Conservation (phyloP, 2,888 invertebrate genomes). For the Nycteola revayana region DNA sequence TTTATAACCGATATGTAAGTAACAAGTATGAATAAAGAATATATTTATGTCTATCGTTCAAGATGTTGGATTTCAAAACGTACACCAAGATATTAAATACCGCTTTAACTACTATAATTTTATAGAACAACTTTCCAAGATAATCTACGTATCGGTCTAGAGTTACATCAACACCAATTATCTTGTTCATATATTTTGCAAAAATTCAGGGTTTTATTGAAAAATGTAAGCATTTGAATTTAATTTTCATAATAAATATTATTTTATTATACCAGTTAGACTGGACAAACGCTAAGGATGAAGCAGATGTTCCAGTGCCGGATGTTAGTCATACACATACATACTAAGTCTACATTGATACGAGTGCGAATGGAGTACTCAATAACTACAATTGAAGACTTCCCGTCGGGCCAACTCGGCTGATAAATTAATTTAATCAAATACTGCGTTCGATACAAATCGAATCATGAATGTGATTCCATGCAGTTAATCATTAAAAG, state of each 20-base stretch:
- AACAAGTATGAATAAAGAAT: conserved; percentile 47
- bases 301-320: conserved; percentile 63
- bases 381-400: conserved; percentile 74
- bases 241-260: no score
- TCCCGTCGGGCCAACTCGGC: conserved; percentile 57
- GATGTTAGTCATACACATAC: conserved; percentile 68
- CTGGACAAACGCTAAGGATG: no score
- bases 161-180: conserved; percentile 42
- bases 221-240: no score
- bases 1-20: conserved; percentile 36
- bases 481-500: no score
- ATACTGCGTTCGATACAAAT: conserved; percentile 29
- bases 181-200: no score
- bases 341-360: conserved; percentile 44
- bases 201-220: no score
- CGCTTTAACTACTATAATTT: no score
- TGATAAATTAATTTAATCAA: conserved; percentile 49
- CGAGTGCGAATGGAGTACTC: conserved; percentile 60
- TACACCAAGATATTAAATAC: conserved; percentile 25
- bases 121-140: conserved; percentile 33
- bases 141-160: no score
- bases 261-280: no score
- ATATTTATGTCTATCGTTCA: no score
- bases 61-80: conserved; percentile 35
- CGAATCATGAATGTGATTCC: conserved; percentile 5